phyloP scores from a whole-genome alignment of 1,140 invertebrate genomes.

The Anoplolepis gracilipes region DNA sequence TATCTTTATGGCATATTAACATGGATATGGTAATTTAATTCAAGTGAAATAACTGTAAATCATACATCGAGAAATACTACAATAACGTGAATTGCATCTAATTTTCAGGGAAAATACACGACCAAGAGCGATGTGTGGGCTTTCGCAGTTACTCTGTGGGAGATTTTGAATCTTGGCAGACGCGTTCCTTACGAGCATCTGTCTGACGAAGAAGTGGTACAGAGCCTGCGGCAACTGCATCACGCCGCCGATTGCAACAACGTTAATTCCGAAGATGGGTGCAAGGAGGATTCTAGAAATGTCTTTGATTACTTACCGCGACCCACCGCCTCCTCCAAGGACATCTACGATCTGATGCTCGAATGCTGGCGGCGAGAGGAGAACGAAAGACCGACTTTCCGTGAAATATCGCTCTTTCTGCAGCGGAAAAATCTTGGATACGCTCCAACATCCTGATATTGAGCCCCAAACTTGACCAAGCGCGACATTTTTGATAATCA shows the following conservation, averaged over 20 bases:
- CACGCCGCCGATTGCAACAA: constrained; percentile 81
- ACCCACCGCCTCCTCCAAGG: constrained; percentile 91
- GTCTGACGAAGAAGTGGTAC: constrained; percentile 90
- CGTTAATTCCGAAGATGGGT: constrained; percentile 33
- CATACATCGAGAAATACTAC: not conserved
- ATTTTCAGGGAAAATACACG: constrained; percentile 88
- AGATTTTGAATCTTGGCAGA: constrained; percentile 90
- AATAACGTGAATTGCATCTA: not conserved
- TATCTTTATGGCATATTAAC: not conserved
- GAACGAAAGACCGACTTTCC: constrained; percentile 92
- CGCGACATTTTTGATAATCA: constrained; percentile 31
- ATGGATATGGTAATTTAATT: no score
- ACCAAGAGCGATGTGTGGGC: constrained; percentile 93
- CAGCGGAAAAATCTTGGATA: constrained; percentile 94
- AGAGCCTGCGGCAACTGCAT: constrained; percentile 89
- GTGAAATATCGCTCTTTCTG: constrained; percentile 94
- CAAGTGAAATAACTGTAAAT: no score
- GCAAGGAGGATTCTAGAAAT: constrained; percentile 54
- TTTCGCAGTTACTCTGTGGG: constrained; percentile 92
- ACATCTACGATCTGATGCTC: constrained; percentile 95
- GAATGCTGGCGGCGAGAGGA: constrained; percentile 96
- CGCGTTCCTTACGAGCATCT: constrained; percentile 90
- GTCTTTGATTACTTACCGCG: constrained; percentile 89
- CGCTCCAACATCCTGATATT: constrained; percentile 87
- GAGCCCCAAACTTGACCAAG: constrained; percentile 56